Conservation (phyloP, 2,797 vertebrate species). For the Lepus oiostolus region DNA sequence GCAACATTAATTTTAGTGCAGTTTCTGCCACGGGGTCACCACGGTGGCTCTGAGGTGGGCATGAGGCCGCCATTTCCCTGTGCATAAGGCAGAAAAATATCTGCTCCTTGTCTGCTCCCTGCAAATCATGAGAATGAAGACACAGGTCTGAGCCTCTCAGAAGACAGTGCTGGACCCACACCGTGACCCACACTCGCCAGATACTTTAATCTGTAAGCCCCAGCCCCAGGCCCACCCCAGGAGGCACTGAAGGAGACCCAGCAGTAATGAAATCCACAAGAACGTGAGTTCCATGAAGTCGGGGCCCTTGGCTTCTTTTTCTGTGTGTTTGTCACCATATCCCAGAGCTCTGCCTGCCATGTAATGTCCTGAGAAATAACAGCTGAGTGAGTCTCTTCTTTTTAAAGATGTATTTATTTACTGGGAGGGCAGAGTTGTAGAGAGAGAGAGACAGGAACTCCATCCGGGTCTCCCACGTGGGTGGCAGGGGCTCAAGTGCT, state of each 20-base stretch:
- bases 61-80: neutral
- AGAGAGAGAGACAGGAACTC: too few species aligned
- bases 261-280: neutral
- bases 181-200: neutral
- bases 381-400: too few species aligned
- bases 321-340: too few species aligned
- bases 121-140: neutral
- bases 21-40: neutral
- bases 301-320: too few species aligned
- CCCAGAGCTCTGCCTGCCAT: too few species aligned
- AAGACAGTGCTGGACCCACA: neutral
- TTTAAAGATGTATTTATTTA: too few species aligned
- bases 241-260: neutral
- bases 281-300: neutral
- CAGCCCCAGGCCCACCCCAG: neutral
- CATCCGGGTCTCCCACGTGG: too few species aligned
- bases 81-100: neutral
- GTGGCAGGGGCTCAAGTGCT: too few species aligned
- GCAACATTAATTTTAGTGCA: neutral
- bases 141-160: neutral
- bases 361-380: too few species aligned
- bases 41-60: neutral
- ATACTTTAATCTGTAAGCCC: neutral
- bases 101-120: neutral
- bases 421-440: too few species aligned